Conservation (phyloP, 2,113 vertebrate genomes). For the Epinephelus lanceolatus region DNA sequence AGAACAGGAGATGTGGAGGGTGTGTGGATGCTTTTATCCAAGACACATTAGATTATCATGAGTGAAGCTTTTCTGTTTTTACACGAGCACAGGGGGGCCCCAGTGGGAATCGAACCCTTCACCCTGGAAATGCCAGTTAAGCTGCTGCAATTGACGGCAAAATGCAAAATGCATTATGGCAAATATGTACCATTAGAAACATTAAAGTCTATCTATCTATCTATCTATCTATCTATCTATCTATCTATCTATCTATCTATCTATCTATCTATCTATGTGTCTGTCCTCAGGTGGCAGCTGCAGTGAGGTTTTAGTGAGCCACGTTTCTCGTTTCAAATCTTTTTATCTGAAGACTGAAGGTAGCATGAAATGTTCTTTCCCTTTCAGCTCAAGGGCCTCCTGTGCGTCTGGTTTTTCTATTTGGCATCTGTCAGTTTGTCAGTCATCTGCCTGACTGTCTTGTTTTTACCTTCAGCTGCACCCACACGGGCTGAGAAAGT, state of each 20-base stretch:
- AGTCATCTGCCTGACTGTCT: conserved; percentile 12
- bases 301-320: not conserved
- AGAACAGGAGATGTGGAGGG: conserved; percentile 28
- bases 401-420: not conserved
- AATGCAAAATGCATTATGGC: conserved; percentile 36
- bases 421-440: conserved; percentile 32
- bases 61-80: conserved; percentile 33
- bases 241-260: conserved; percentile 15
- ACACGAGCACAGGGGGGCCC: conserved; percentile 38
- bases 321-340: conserved; percentile 14
- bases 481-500: not conserved
- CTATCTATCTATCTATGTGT: conserved; percentile 25
- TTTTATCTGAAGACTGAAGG: conserved; percentile 36
- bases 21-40: conserved; percentile 55
- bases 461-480: not conserved
- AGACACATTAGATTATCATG: conserved; percentile 62
- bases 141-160: conserved; percentile 31
- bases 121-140: conserved; percentile 66
- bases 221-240: not conserved
- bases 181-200: conserved; percentile 28
- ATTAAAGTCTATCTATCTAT: not conserved
- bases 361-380: conserved; percentile 43
- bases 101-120: conserved; percentile 65
- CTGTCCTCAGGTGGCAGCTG: conserved; percentile 42
- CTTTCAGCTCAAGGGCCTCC: conserved; percentile 43